Evolutionary conservation across 2,888 invertebrate genomes (phyloP).

Genomic region (Rhamphomyia laevipes): DNA sequence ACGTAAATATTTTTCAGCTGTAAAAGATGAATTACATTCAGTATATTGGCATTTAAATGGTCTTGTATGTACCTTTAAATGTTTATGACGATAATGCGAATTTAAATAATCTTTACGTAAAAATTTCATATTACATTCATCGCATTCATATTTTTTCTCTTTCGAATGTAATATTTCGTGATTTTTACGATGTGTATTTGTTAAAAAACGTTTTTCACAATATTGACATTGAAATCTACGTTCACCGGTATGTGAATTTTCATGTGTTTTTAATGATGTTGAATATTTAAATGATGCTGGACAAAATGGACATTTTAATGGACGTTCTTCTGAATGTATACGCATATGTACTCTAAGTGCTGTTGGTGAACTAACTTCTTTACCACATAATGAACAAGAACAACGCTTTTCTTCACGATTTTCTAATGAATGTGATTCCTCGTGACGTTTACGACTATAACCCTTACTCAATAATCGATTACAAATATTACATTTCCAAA

Average conservation of each 20-base stretch:
- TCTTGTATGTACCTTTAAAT: neutral
- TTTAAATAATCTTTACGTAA: neutral
- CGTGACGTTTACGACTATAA: neutral
- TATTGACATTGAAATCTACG: neutral
- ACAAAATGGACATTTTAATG: neutral
- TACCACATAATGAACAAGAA: neutral
- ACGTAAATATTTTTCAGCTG: neutral
- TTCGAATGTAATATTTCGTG: neutral
- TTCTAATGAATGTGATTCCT: neutral
- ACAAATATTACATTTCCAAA: neutral
- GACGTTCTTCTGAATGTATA: neutral
- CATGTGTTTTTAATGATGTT: neutral
- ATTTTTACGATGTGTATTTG: slow-evolving; percentile 1
- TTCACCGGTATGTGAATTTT: neutral
- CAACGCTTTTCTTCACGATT: neutral
- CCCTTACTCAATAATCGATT: neutral
- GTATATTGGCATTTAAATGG: neutral
- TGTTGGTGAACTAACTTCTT: neutral
- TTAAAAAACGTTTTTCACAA: neutral
- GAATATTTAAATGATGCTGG: neutral
- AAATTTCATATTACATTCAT: neutral
- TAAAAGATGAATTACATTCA: neutral
- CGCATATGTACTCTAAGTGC: neutral
- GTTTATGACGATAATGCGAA: neutral
- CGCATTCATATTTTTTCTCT: neutral